Conservation (phyloP, 1,140 invertebrate species). For the Melanaphis sacchari region DNA sequence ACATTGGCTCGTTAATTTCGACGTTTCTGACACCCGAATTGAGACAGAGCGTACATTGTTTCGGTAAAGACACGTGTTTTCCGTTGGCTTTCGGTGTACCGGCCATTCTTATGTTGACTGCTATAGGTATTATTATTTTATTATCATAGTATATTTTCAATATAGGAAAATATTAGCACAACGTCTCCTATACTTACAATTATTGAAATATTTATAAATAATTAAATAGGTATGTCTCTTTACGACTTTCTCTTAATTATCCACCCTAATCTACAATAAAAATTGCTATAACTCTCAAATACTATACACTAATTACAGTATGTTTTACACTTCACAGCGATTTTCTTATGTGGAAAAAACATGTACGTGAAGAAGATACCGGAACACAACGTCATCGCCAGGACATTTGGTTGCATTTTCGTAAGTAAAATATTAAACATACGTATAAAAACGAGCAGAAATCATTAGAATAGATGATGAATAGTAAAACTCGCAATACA, state of each 20-base stretch:
- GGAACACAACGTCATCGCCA: slow-evolving; percentile 81
- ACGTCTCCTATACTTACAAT: too few relatives aligned
- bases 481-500: too few relatives aligned
- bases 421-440: slow-evolving; percentile 70
- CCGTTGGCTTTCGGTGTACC: slow-evolving; percentile 91
- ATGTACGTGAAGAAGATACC: slow-evolving; percentile 81
- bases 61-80: slow-evolving; percentile 65
- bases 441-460: too few relatives aligned
- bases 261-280: too few relatives aligned
- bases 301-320: neutral
- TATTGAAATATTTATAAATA: too few relatives aligned
- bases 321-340: slow-evolving; percentile 67
- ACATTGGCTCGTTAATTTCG: slow-evolving; percentile 90
- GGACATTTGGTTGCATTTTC: slow-evolving; percentile 77
- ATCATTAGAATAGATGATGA: too few relatives aligned
- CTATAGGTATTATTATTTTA: slow-evolving; percentile 69
- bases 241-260: too few relatives aligned
- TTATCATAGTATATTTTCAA: too few relatives aligned
- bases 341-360: slow-evolving; percentile 82
- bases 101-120: slow-evolving; percentile 82
- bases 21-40: slow-evolving; percentile 89
- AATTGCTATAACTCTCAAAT: too few relatives aligned
- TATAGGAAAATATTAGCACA: too few relatives aligned
- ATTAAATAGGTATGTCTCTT: too few relatives aligned
- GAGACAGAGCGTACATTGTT: slow-evolving; percentile 81